phyloP scores from a whole-genome alignment of 1,140 invertebrate genomes.

The Drosophila obscura region DNA sequence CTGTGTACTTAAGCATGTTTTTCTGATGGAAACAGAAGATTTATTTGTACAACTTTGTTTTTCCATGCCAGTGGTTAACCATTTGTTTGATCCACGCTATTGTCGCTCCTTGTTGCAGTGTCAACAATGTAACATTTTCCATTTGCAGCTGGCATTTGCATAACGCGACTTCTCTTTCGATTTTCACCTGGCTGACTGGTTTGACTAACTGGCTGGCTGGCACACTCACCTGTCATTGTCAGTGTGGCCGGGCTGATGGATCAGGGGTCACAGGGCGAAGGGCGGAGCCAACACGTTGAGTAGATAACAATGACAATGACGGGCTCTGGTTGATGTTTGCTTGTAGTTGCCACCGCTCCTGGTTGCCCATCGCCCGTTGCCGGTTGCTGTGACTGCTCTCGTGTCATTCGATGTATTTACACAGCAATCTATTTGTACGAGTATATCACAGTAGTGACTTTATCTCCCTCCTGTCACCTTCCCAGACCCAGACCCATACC shows the following conservation, averaged over 20 bases:
- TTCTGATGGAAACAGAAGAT: background rate
- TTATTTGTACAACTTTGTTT: conserved; percentile 11
- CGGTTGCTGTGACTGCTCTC: background rate
- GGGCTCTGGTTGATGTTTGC: conserved; percentile 28
- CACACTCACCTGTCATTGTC: conserved; percentile 62
- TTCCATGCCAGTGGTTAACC: conserved; percentile 29
- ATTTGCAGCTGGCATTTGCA: conserved; percentile 66
- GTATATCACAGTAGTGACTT: conserved; percentile 41
- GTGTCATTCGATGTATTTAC: conserved; percentile 63
- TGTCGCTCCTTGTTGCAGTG: conserved; percentile 29
- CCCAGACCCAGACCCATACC: background rate
- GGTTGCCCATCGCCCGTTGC: conserved; percentile 13
- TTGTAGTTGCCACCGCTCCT: conserved; percentile 23
- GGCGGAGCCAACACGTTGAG: conserved; percentile 37
- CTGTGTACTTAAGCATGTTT: too few relatives aligned
- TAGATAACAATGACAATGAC: conserved; percentile 72
- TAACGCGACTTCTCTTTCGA: conserved; percentile 66
- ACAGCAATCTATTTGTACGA: conserved; percentile 62
- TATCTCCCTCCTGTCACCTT: conserved; percentile 6
- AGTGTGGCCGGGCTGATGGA: conserved; percentile 1
- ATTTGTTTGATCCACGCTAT: conserved; percentile 28
- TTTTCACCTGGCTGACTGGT: conserved; percentile 70
- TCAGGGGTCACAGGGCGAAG: conserved; percentile 4
- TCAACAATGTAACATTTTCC: conserved; percentile 66
- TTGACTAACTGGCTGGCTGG: conserved; percentile 47